Conservation (phyloP, 37 sponge, comb jelly and placozoan species). For the Ephydatia muelleri region DNA sequence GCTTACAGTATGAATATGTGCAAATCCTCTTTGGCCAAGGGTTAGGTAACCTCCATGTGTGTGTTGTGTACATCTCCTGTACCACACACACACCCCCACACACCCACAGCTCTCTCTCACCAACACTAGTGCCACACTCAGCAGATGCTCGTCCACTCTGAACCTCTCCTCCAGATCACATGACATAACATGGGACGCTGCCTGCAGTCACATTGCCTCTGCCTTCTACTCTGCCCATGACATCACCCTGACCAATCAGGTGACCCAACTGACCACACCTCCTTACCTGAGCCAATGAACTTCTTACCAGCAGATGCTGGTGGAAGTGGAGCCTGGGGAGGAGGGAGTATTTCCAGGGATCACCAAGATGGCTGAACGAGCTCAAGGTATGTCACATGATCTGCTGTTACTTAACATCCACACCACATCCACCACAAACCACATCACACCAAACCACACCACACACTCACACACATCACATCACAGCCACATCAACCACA, state of each 20-base stretch:
- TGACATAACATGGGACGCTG: slow-evolving; percentile 2
- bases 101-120: slow-evolving; percentile 20
- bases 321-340: slow-evolving; percentile 32
- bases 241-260: slow-evolving; percentile 19
- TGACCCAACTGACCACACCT: no score
- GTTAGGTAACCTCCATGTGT: background rate
- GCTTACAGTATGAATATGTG: background rate
- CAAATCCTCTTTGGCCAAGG: background rate
- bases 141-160: slow-evolving; percentile 28
- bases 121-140: slow-evolving; percentile 59
- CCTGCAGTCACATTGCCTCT: slow-evolving; percentile 31
- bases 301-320: slow-evolving; percentile 8
- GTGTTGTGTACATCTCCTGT: background rate
- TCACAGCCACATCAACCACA: no score
- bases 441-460: no score
- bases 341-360: slow-evolving; percentile 48
- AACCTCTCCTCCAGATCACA: slow-evolving; percentile 28
- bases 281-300: no score
- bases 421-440: no score
- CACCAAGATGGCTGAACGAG: slow-evolving; percentile 10
- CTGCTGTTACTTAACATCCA: background rate
- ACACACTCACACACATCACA: no score
- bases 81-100: background rate
- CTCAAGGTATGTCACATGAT: slow-evolving; percentile 15
- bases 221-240: slow-evolving; percentile 50